Base-by-base conservation (phyloP, 2,888 invertebrate species). In the Himalopsyche kuldschensis region DNA sequence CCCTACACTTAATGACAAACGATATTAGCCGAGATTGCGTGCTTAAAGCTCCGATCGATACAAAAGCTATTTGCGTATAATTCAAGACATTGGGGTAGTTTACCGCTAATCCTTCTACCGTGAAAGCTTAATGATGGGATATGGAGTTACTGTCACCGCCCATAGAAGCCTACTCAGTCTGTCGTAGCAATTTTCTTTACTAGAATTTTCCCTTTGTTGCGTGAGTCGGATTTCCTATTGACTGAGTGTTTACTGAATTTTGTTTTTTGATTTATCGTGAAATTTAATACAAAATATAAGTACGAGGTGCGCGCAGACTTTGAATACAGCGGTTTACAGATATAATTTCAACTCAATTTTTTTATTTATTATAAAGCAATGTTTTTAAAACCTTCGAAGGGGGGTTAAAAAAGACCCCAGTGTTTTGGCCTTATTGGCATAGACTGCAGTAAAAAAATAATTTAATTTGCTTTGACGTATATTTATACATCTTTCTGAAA, bases 91-190 rank as follows among this genome's bases (percentile, higher is more conserved):
- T 32, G 41, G 35, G 76, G 41, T 76, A 32, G 76, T 76, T 76
- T 41, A 35, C 76, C 76, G 32, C 35, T 41, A 76, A 41, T 76
- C 41, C 76, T 32, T 76, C 76, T 27, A 32, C 76, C 76, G 32
- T 76, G 35, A 76, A 76, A 76, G 41, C 76, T 35, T 76, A 76
- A 76, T 76, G 76, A 76, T 41, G 76, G 76, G 76, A 76, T 76
- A 76, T 76, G 41, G 35, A 76, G 41, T 76, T 76, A 76, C 76
- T 76, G 32, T 32, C 35, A 76, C 69, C 76, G 76, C 76, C 76
- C 76, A 76, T 32, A 76, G 20, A 76, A 76, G 41, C 41, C 76
- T 32, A 76, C 32, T 76, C 76, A 76, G 69, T 11, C 27, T 69
- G 69, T 69, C 69, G 20, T 27, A 27, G 69, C 20, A 27, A 69